Conservation (phyloP, 2,113 vertebrate genomes). For the Ptilonorhynchus violaceus region DNA sequence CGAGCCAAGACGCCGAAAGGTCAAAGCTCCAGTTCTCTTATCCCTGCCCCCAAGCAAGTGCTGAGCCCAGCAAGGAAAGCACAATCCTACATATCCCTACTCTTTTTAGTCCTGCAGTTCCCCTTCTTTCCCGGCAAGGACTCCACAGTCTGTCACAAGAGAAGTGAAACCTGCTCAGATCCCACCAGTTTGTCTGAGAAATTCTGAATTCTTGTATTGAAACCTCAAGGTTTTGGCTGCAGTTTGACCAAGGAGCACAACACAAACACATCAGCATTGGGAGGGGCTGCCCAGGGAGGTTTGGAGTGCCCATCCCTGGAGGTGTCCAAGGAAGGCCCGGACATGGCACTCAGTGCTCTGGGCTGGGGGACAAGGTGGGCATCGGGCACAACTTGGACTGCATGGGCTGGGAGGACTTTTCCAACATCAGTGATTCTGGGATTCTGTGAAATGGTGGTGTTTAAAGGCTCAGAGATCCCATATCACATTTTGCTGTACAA, state of each 20-base stretch:
- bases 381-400: rapidly evolving
- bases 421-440: not conserved
- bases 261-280: not conserved
- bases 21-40: not conserved
- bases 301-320: not conserved
- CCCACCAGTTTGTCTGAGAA: not conserved
- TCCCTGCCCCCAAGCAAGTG: not conserved
- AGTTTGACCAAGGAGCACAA: not conserved
- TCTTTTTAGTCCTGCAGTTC: not conserved
- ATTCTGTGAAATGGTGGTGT: not conserved
- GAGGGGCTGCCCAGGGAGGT: not conserved
- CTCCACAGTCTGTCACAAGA: not conserved
- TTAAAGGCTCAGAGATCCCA: not conserved
- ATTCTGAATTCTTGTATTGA: not conserved
- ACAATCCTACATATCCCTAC: not conserved
- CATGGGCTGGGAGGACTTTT: not conserved
- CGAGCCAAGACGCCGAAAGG: not conserved
- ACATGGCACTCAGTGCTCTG: not conserved
- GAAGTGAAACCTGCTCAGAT: not conserved
- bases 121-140: not conserved
- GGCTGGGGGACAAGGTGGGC: not conserved
- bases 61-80: not conserved
- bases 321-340: not conserved
- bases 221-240: not conserved
- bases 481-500: not conserved